Percentiles rank a stretch among this genome's conserved stretches.
Evolutionary conservation across 2,888 invertebrate genomes (phyloP).

Genomic region (Lampropteryx suffumata): DNA sequence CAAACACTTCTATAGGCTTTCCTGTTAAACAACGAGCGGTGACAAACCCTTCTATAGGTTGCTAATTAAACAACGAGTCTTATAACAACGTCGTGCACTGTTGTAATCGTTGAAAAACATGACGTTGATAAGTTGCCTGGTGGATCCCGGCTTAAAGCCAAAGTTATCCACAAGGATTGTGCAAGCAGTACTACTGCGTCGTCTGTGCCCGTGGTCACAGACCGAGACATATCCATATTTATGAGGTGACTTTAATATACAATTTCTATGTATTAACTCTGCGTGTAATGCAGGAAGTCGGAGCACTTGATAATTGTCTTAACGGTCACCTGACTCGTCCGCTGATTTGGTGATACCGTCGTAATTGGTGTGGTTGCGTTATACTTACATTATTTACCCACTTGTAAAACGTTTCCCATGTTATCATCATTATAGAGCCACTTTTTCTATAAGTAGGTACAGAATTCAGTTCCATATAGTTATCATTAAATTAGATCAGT

Average conservation of each 20-base stretch:
- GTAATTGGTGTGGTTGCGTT: slow-evolving; percentile 53
- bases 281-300: slow-evolving; percentile 77
- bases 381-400: slow-evolving; percentile 5
- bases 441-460: not conserved
- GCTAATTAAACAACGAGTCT: too few species aligned
- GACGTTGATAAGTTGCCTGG: not conserved
- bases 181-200: slow-evolving; percentile 55
- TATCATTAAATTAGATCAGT: too few species aligned
- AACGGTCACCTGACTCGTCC: slow-evolving; percentile 67
- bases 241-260: slow-evolving; percentile 80
- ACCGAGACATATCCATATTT: slow-evolving; percentile 82
- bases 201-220: slow-evolving; percentile 63
- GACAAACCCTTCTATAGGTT: too few species aligned
- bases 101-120: too few species aligned
- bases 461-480: too few species aligned
- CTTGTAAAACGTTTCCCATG: slow-evolving; percentile 11
- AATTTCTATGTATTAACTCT: slow-evolving; percentile 82
- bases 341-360: slow-evolving; percentile 45
- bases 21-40: too few species aligned
- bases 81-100: not conserved
- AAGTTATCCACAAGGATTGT: slow-evolving; percentile 69
- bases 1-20: too few species aligned
- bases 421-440: not conserved
- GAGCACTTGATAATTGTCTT: slow-evolving; percentile 71
- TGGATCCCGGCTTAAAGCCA: slow-evolving; percentile 23